A percentile compares a stretch with the other conserved stretches of the same genome.
Conservation (phyloP, 2,888 invertebrate species). For the Chorisops tibialis region DNA sequence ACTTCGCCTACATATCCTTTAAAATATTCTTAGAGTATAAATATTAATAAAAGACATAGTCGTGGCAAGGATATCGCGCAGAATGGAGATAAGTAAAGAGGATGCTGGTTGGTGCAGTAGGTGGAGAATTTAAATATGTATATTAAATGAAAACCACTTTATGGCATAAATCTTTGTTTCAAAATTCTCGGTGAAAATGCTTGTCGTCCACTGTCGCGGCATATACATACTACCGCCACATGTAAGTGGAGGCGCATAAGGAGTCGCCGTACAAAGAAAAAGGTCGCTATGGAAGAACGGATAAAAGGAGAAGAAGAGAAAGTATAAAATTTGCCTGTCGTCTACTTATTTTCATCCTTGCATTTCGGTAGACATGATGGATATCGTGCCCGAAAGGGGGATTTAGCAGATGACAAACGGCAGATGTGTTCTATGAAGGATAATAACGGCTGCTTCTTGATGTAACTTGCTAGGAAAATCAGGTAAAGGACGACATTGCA, state of each 20-base stretch:
- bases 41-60: conserved; percentile 31
- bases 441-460: conserved; percentile 27
- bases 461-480: neutral
- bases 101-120: neutral
- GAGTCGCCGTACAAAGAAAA: too few relatives aligned
- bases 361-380: conserved; percentile 2
- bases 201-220: too few relatives aligned
- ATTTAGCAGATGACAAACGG: conserved; percentile 32
- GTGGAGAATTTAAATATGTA: conserved; percentile 31
- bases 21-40: conserved; percentile 20
- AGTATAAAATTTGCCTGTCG: conserved; percentile 21
- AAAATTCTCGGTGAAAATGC: conserved; percentile 25
- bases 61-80: conserved; percentile 7
- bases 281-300: neutral
- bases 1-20: neutral
- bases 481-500: neutral
- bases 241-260: too few relatives aligned
- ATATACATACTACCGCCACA: too few relatives aligned
- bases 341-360: conserved; percentile 14
- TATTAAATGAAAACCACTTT: conserved; percentile 33
- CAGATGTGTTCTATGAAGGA: conserved; percentile 31
- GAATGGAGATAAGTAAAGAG: neutral
- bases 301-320: conserved; percentile 4
- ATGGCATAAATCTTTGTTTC: conserved; percentile 33
- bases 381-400: conserved; percentile 10